Base-by-base conservation (phyloP, 2,888 invertebrate species). In the Chromoteleia sp. region DNA sequence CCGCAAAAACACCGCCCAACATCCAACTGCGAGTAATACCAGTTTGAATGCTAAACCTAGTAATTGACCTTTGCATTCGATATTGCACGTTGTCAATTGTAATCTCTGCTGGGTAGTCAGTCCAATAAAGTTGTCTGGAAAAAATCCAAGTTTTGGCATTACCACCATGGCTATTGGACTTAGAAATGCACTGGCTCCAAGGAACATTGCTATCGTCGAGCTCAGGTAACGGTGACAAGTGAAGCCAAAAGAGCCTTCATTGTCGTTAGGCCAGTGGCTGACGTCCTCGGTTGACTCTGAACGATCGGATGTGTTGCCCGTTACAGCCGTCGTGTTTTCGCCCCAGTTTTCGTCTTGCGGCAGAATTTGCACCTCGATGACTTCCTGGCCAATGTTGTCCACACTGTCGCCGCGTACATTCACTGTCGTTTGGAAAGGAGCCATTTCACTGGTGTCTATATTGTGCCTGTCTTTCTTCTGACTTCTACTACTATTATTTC, bases 321-420 rank as follows among this genome's bases (percentile, higher is more conserved):
- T 99, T 30, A 99, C 96, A 0, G 98, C 98, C 0, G 99, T 99
- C 0, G 98, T 98, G 88, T 98, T 98, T 92, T 99, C 99, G n/a
- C 98, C 98, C 99, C 99, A 99, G 92, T 98, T 98, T 89, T 99
- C 99, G 92, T 99, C 99, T 92, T 98, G 96, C 0, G 98, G 98
- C 74, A 98, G 92, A 84, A 98, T 98, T 93, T 98, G 98, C 36
- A 98, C 98, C 93, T 98, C 98, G 56, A 98, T 98, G 8, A 98
- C 96, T 92, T 98, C 98, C 89, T 97, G 97, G 0, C 97, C 97
- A 82, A 97, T 95, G 84, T 95, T 96, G 83, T 96, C 96, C 15
- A 95, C 95, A 87, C 95, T 96, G 59, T 91, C 91, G 1, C 89
- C 87, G 21, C 91, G 84, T 79, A 97, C 94, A 84, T 96, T 97